Conservation (phyloP, 2,113 vertebrate genomes). For the mouse (Mus musculus) region GRCm39 chr1:167083001-167083500, state of each 20-base stretch:
- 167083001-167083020: background rate
- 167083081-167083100: background rate
- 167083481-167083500: background rate
- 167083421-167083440: background rate
- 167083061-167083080: too few species aligned
- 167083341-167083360: background rate
- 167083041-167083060: background rate
- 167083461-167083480: background rate
- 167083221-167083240: background rate
- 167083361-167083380: background rate
- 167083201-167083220: background rate
- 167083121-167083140: fast-evolving
- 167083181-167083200: background rate
- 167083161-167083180: background rate
- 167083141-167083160: background rate
- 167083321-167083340: background rate
- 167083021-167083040: background rate
- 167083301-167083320: fast-evolving
- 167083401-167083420: background rate
- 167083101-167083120: background rate
- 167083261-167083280: background rate
- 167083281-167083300: background rate
- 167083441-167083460: background rate
- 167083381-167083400: background rate
- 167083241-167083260: background rate